These are phyloP conservation scores for Agapostemon virescens DNA, from an alignment of 2,888 invertebrate species.

Conservation along the genomic window DNA sequence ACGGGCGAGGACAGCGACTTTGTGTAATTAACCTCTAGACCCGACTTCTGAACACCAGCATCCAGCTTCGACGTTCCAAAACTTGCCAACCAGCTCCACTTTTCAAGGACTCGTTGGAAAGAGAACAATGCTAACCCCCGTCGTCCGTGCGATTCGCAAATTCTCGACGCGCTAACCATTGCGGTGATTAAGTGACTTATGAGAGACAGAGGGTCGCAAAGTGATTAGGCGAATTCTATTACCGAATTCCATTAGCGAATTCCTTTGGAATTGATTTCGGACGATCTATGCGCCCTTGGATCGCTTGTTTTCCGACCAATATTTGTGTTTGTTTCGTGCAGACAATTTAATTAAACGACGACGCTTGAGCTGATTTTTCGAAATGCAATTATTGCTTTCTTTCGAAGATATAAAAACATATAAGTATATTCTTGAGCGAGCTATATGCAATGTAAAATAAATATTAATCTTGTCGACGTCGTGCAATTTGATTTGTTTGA, in stretches of 20 bases:
- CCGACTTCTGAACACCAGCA: constrained; percentile 16
- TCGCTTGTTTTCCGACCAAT: background rate
- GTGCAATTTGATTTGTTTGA: background rate
- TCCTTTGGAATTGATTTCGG: background rate
- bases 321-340: background rate
- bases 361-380: background rate
- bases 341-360: background rate
- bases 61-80: constrained; percentile 26
- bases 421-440: background rate
- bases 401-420: background rate
- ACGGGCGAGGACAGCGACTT: constrained; percentile 2
- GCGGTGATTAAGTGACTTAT: background rate
- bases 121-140: background rate
- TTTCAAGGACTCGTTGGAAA: constrained; percentile 30
- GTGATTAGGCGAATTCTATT: background rate
- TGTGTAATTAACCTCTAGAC: constrained; percentile 34
- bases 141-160: constrained; percentile 4
- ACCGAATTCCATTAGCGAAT: background rate
- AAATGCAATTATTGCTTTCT: background rate
- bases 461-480: background rate
- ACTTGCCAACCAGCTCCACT: constrained; percentile 23
- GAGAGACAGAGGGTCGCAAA: background rate
- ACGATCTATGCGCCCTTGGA: background rate
- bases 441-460: background rate
- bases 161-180: constrained; percentile 12